These are phyloP conservation scores for Platorchestia sp. DNA, from an alignment of 1,140 invertebrate genomes.

Conservation along the genomic window DNA sequence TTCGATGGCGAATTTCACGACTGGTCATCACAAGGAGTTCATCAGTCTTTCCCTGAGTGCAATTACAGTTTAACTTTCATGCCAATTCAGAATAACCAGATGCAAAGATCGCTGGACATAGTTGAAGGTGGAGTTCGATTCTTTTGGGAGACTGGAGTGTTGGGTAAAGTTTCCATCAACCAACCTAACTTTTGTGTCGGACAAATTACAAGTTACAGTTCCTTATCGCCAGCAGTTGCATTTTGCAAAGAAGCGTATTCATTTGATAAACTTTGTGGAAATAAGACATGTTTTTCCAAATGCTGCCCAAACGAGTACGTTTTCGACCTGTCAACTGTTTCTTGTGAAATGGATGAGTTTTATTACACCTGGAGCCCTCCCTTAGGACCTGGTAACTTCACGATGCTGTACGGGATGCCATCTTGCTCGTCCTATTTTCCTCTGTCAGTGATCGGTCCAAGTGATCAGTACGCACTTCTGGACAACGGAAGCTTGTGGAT, in stretches of 20 bases:
- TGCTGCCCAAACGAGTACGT: not conserved
- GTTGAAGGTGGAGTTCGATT: not conserved
- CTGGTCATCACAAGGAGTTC: not conserved
- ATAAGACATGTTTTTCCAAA: conserved; percentile 27
- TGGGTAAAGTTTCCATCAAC: not conserved
- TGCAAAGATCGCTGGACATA: not conserved
- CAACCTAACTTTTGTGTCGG: conserved; percentile 16
- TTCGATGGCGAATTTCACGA: conserved; percentile 5
- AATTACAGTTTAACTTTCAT: not conserved
- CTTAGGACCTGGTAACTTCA: too few relatives aligned
- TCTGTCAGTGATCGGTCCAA: not conserved
- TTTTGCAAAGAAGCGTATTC: not conserved
- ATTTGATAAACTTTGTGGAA: not conserved
- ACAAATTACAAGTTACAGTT: not conserved
- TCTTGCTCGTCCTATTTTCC: conserved; percentile 14
- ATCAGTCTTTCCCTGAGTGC: not conserved
- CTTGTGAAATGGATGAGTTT: conserved; percentile 35
- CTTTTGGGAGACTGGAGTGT: not conserved
- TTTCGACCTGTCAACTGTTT: not conserved
- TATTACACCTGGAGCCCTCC: not conserved
- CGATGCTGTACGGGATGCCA: not conserved
- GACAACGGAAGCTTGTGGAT: not conserved
- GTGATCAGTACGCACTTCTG: not conserved
- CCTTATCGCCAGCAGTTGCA: not conserved
- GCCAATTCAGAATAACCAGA: not conserved